These are phyloP conservation scores for Phyllopteryx taeniolatus DNA, from an alignment of 2,113 vertebrate genomes.

Conservation along the genomic window DNA sequence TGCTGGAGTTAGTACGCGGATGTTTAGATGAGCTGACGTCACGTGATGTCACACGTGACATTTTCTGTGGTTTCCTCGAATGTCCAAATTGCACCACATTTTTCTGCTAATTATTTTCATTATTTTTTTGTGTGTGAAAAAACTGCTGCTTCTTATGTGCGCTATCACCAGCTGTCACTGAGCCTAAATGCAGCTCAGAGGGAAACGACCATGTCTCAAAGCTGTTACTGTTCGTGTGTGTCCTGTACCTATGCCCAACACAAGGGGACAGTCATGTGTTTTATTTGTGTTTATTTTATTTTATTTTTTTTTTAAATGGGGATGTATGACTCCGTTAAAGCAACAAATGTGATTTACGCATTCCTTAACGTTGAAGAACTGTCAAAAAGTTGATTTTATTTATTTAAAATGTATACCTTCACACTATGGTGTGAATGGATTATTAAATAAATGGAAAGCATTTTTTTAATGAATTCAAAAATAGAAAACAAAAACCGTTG, in stretches of 20 bases:
- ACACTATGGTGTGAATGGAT: neutral
- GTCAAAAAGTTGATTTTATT: neutral
- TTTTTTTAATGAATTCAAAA: neutral
- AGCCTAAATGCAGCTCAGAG: constrained; percentile 60
- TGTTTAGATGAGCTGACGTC: neutral
- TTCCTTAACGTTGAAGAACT: neutral
- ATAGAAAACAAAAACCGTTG: neutral
- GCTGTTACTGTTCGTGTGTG: constrained; percentile 64
- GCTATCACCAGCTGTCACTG: constrained; percentile 75
- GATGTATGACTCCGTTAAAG: too few species aligned
- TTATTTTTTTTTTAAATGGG: neutral
- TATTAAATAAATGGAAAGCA: neutral
- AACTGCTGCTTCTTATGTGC: constrained; percentile 61
- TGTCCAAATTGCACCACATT: neutral
- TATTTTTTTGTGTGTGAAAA: neutral
- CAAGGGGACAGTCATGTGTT: constrained; percentile 38
- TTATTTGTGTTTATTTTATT: constrained; percentile 3
- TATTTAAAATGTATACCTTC: neutral
- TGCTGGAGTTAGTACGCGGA: neutral
- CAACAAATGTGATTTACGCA: neutral
- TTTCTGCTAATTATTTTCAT: neutral
- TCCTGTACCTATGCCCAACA: constrained; percentile 48
- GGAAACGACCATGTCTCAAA: constrained; percentile 77
- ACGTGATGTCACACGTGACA: neutral
- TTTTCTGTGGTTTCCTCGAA: neutral